Percentiles rank a stretch among this genome's conserved stretches.
phyloP scores from a whole-genome alignment of 2,797 vertebrate species.

The Manis crassicaudata region DNA sequence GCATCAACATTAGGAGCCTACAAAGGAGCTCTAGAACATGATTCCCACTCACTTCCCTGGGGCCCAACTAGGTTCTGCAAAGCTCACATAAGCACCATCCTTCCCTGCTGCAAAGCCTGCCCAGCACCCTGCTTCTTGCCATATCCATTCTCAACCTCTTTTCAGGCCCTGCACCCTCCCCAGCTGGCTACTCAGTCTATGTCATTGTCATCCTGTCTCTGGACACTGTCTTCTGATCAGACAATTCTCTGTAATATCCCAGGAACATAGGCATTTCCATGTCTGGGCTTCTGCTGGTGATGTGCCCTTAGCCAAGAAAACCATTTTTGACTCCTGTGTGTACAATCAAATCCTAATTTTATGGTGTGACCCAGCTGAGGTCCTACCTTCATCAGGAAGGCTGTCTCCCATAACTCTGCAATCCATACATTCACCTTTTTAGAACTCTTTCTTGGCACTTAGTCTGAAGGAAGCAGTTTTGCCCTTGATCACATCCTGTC shows the following conservation, averaged over 20 bases:
- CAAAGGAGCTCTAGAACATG: neutral
- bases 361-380: neutral
- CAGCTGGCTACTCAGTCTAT: neutral
- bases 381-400: neutral
- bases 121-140: neutral
- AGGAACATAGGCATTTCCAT: neutral
- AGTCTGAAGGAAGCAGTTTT: neutral
- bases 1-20: neutral
- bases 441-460: neutral
- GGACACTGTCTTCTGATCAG: neutral
- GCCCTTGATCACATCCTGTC: neutral
- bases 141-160: neutral
- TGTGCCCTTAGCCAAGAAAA: neutral
- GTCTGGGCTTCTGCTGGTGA: neutral
- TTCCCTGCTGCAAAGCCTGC: neutral
- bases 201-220: neutral
- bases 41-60: neutral
- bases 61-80: neutral
- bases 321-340: neutral
- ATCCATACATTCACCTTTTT: neutral
- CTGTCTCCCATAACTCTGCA: neutral
- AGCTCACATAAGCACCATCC: neutral
- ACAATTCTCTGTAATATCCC: neutral
- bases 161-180: neutral
- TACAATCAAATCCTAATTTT: neutral